Base-by-base conservation (phyloP, 2,113 vertebrate species). In the Chauna torquata region DNA sequence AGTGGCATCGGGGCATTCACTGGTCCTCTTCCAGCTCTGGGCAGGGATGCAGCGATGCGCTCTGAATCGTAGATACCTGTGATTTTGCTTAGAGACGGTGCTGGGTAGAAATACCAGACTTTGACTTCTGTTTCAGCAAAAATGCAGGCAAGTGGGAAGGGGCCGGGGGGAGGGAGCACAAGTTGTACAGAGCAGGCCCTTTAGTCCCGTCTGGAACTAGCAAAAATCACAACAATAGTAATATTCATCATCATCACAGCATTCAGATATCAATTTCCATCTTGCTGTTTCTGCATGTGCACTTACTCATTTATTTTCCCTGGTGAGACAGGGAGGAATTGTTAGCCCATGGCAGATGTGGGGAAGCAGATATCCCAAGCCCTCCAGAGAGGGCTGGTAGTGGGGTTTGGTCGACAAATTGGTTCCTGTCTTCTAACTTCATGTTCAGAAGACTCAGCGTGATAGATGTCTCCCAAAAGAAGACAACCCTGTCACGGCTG, bases 181-280 rank as follows among this genome's bases (percentile, higher is more conserved):
- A 91, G 28, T 82, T 92, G n/a, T 44, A 80, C 34, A 88, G 89
- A 96, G 36, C 68, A 87, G 87, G 95, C 70, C 75, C 47, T 91
- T 92, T 95, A 93, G 89, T 76, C 62, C 75, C 72, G 66, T 88
- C 70, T 94, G 94, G 91, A 64, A 15, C 36, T 52, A 65, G 87
- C 62, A 88, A n/a, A 87, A 80, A 27, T 34, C 89, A 68, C 89
- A 90, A 97, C 93, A 97, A 94, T 96, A 90, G 95, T 65, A 95
- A 97, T 95, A 96, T 95, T 97, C 93, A 95, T 95, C 90, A 72
- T 79, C 91, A 93, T 91, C 78, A 74, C 42, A 85, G 87, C 54
- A 65, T 89, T 93, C 95, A 76, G 78, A 91, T 90, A 91, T 88
- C 96, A 91, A n/a, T 94, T 97, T 96, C 95, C 89, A 96, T 96